Evolutionary conservation across 2,113 vertebrate species (phyloP).

Genomic region (Balaenoptera acutorostrata): DNA sequence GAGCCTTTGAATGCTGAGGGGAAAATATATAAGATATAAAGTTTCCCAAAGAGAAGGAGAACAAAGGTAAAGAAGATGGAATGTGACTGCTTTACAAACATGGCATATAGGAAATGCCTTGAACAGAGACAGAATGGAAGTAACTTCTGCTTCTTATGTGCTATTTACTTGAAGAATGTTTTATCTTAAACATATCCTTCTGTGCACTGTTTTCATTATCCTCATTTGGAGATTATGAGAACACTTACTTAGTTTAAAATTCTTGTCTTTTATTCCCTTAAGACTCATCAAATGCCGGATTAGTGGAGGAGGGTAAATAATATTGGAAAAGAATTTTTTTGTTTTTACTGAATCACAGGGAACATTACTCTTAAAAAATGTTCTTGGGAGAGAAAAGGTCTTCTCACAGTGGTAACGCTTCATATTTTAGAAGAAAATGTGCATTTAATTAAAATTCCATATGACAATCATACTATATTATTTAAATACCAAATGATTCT

Average conservation of each 20-base stretch:
- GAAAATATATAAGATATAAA: slow-evolving; percentile 22
- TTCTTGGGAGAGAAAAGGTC: slow-evolving; percentile 56
- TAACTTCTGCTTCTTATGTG: slow-evolving; percentile 3
- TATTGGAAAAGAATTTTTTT: slow-evolving; percentile 30
- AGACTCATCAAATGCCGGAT: slow-evolving; percentile 52
- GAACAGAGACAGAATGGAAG: not conserved
- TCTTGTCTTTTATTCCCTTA: slow-evolving; percentile 56
- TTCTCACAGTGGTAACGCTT: slow-evolving; percentile 51
- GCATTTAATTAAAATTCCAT: slow-evolving; percentile 74
- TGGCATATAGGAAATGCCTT: slow-evolving; percentile 11
- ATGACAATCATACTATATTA: slow-evolving; percentile 65
- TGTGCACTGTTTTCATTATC: slow-evolving; percentile 59
- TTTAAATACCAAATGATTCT: slow-evolving; percentile 72
- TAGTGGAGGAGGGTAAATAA: slow-evolving; percentile 54
- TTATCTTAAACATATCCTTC: slow-evolving; percentile 52
- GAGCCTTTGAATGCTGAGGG: not conserved
- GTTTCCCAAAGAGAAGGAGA: slow-evolving; percentile 59
- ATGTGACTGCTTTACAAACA: slow-evolving; percentile 15
- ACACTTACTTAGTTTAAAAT: slow-evolving; percentile 59
- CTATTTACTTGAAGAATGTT: slow-evolving; percentile 38
- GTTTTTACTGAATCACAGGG: slow-evolving; percentile 26
- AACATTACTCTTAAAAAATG: slow-evolving; percentile 45
- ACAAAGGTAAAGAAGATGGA: slow-evolving; percentile 45
- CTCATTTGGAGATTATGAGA: slow-evolving; percentile 45
- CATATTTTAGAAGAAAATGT: slow-evolving; percentile 69